Evolutionary conservation across 2,797 vertebrate genomes (phyloP), one percentile per base, ranked within the genome.

Genomic region (Chromis chromis): DNA sequence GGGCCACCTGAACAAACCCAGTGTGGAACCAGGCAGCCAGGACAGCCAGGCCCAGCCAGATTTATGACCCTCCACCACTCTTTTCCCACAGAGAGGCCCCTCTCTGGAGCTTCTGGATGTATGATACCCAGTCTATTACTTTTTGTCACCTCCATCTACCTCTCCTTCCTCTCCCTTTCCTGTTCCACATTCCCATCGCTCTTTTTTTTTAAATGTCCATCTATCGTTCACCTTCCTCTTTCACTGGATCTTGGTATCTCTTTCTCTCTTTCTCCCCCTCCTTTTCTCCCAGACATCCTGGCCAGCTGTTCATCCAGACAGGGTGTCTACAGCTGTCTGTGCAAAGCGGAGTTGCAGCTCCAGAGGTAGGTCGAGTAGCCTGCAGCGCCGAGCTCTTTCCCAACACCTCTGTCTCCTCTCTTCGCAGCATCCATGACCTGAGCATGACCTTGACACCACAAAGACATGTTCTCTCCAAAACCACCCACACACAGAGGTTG

Each of bases 1-100:
- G 87, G 84, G 82, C 91, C 94, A 95, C 93, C 93, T 94, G 93
- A 94, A 93, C 91, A 94, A 95, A 94, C 87, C 86, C 83, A 90
- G 81, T 84, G 84, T 90, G 76, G 83, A 88, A 82, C 74, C 78
- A 77, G 61, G 85, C 77, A 82, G 72, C 76, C 53, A 46, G 78
- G 79, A 87, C 75, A 59, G 81, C 76, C 57, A 59, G 75, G 66
- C 73, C 71, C 76, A 77, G 83, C 31, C 86, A 89, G 90, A 95
- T 95, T 95, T 95, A 95, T 91, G 86, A 81, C 80, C 78, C 76
- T 82, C 53, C 56, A 63, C 76, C 76, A 78, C 54, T 88, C 77
- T 86, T 89, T 91, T 87, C 85, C 81, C 90, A 80, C 84, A 86
- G 76, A 77, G 86, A 86, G 88, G 87, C 86, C 87, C 83, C 78